phyloP scores from a whole-genome alignment of 2,113 vertebrate species.

The Peromyscus maniculatus region DNA sequence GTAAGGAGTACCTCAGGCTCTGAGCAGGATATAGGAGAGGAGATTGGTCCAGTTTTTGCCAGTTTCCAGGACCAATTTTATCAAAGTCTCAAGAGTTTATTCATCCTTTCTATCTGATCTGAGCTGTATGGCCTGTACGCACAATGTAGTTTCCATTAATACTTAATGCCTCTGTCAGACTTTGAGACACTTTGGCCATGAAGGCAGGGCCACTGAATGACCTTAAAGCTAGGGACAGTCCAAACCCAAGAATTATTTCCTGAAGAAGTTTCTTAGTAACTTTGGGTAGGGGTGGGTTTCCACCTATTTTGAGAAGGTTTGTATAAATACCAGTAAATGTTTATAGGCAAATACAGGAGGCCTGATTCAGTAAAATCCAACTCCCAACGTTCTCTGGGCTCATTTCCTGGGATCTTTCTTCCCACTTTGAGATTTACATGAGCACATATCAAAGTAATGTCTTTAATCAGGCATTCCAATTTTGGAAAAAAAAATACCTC shows the following conservation, averaged over 20 bases:
- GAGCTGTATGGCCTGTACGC: not conserved
- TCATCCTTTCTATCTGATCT: not conserved
- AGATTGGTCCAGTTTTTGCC: not conserved
- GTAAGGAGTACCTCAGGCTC: not conserved
- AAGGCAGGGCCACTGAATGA: not conserved
- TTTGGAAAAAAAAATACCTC: not conserved
- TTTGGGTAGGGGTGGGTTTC: not conserved
- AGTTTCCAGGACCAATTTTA: not conserved
- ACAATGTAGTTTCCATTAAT: not conserved
- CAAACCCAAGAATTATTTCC: not conserved
- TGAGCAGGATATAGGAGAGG: not conserved
- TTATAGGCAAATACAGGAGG: not conserved
- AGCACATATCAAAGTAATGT: not conserved
- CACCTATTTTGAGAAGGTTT: not conserved
- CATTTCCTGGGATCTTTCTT: not conserved
- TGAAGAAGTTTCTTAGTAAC: not conserved
- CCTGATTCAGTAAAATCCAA: not conserved
- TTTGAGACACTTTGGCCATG: not conserved
- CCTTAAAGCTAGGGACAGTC: not conserved
- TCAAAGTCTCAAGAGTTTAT: not conserved
- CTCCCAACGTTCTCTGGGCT: not conserved
- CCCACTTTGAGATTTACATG: not conserved
- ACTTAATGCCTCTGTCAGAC: not conserved
- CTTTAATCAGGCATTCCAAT: not conserved
- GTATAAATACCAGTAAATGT: not conserved